These are phyloP conservation scores for Novumbra hubbsi DNA, from an alignment of 2,797 vertebrate species.

Conservation along the genomic window DNA sequence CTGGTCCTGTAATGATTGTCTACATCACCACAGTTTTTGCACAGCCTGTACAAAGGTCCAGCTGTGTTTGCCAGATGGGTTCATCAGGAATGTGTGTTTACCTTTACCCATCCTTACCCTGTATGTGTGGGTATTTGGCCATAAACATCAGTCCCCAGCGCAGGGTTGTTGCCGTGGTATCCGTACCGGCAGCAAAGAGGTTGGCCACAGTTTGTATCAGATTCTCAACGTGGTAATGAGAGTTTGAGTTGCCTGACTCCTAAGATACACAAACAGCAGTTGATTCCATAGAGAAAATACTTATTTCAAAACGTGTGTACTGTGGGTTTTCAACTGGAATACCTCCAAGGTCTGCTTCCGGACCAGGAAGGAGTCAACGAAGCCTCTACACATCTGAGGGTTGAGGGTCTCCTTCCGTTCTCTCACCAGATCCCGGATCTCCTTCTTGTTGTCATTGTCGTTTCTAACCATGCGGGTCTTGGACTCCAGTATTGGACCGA, in stretches of 20 bases:
- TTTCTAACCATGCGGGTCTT: constrained; percentile 22
- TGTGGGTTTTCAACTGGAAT: neutral
- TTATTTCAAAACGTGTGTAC: neutral
- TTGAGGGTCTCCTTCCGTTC: constrained; percentile 27
- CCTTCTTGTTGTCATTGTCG: constrained; percentile 9
- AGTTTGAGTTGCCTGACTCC: neutral
- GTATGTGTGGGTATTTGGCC: constrained; percentile 16
- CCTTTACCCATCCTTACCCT: no score
- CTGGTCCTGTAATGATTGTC: no score
- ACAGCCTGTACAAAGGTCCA: no score
- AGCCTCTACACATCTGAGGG: constrained; percentile 32
- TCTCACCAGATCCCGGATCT: constrained; percentile 16
- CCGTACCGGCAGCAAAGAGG: constrained; percentile 23
- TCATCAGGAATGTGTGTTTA: no score
- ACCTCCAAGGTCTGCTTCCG: constrained; percentile 33
- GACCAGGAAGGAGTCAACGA: constrained; percentile 45
- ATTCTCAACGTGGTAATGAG: constrained; percentile 2
- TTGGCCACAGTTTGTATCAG: constrained; percentile 2
- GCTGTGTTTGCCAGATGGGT: no score
- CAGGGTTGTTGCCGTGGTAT: constrained; percentile 14
- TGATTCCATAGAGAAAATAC: neutral
- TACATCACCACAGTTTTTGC: no score
- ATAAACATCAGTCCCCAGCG: constrained; percentile 24
- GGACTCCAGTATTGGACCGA: constrained; percentile 26
- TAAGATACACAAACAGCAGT: neutral